phyloP scores from a whole-genome alignment of 1,140 invertebrate genomes.

The Pseudoatta argentina region DNA sequence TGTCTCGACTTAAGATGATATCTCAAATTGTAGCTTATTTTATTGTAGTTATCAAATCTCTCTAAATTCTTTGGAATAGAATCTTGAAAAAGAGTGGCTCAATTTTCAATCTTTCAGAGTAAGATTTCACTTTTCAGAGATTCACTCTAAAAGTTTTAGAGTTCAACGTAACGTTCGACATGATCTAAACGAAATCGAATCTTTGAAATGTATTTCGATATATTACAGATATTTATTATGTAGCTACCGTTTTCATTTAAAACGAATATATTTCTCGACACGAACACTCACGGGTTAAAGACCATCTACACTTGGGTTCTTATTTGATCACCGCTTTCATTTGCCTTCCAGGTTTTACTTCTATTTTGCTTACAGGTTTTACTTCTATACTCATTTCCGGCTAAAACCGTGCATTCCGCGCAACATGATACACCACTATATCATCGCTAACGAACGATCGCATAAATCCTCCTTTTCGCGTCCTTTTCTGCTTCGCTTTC shows the following conservation, averaged over 20 bases:
- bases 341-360: not conserved
- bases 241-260: slow-evolving; percentile 1
- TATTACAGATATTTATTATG: not conserved
- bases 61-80: too few relatives aligned
- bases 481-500: not conserved
- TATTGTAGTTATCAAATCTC: not conserved
- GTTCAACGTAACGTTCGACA: not conserved
- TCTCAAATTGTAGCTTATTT: not conserved
- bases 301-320: not conserved
- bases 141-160: too few relatives aligned
- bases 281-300: slow-evolving; percentile 5
- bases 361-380: not conserved
- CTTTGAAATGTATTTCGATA: not conserved
- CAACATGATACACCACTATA: slow-evolving; percentile 44
- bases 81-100: too few relatives aligned
- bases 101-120: too few relatives aligned
- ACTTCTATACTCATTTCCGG: slow-evolving; percentile 32
- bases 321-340: slow-evolving; percentile 8
- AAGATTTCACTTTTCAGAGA: too few relatives aligned
- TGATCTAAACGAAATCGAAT: not conserved
- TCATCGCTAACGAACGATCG: slow-evolving; percentile 57
- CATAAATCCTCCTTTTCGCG: slow-evolving; percentile 47
- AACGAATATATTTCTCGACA: not conserved
- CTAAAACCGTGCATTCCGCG: slow-evolving; percentile 11
- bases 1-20: not conserved